Evolutionary conservation across 2,113 vertebrate species (phyloP), one percentile per base, ranked within the genome.

Genomic region (Chelonoidis abingdonii): DNA sequence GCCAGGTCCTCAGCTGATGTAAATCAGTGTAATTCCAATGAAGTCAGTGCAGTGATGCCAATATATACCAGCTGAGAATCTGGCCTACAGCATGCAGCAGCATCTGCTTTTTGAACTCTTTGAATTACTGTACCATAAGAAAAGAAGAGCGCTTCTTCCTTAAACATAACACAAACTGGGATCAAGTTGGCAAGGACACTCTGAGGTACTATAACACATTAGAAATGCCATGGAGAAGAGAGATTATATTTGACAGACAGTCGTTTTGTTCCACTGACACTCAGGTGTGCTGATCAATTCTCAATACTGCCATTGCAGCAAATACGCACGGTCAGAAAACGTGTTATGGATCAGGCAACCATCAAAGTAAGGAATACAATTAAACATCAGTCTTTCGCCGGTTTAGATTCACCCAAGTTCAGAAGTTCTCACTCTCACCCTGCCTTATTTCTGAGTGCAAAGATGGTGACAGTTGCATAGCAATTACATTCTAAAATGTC

Each of bases 181-280:
- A 80, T 24, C 75, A 79, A 87, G 80, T 69, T 86, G 17, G 76
- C 84, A 38, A 75, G 56, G 88, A 93, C 76, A 4, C 19, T 83
- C 62, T 50, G 89, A 52, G 38, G 41, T 81, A 44, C 80, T 90
- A 49, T 53, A 88, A 59, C 38, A 56, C 54, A 69, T 95, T 90
- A 93, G 62, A 83, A 93, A 79, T 89, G 10, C 50, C 47, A 41
- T 90, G 86, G 87, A 95, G 82, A 93, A 95, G 84, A 94, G 41
- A 47, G 87, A 95, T n/a, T 87, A 75, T 35, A 56, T 94, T 94
- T 90, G 84, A 90, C 82, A 95, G 80, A 81, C 21, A 88, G 35
- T 54, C n/a, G 80, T 97, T 95, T 92, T 16, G 50, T 95, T 93
- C 84, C 72, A 84, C 69, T 93, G 82, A 94, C 96, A 94, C 84